These are phyloP conservation scores for Siphamia tubifer DNA, from an alignment of 2,113 vertebrate species.

Conservation along the genomic window DNA sequence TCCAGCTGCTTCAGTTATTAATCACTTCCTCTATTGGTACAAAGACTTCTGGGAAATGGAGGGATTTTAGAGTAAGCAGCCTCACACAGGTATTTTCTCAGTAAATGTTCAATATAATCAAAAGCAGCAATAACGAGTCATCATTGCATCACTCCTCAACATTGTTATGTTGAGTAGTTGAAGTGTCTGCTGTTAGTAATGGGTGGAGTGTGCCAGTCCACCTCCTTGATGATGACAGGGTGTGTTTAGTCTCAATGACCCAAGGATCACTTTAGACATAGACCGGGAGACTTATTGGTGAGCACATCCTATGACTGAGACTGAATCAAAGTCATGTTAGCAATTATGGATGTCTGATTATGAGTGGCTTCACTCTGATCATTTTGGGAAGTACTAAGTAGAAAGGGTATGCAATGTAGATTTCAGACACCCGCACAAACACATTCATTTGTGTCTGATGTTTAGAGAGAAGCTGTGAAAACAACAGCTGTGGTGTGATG, in stretches of 20 bases:
- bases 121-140: constrained; percentile 59
- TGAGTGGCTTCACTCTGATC: not conserved
- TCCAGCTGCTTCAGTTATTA: constrained; percentile 59
- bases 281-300: constrained; percentile 56
- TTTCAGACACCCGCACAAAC: constrained; percentile 39
- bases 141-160: constrained; percentile 62
- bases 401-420: constrained; percentile 14
- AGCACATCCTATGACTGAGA: constrained; percentile 42
- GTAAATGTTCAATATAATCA: constrained; percentile 32
- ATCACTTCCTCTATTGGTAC: constrained; percentile 71
- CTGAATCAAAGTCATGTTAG: constrained; percentile 52
- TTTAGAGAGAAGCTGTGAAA: constrained; percentile 67
- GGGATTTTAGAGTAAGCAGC: constrained; percentile 30
- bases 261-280: constrained; percentile 38
- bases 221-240: constrained; percentile 65
- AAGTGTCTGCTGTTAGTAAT: constrained; percentile 55
- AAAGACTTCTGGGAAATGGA: constrained; percentile 69
- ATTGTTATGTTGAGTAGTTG: constrained; percentile 58
- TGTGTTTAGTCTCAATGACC: constrained; percentile 65
- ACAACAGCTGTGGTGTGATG: constrained; percentile 68
- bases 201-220: constrained; percentile 51
- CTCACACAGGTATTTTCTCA: constrained; percentile 47
- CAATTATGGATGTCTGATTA: constrained; percentile 24
- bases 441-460: constrained; percentile 40
- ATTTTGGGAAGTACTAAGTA: not conserved